Evolutionary conservation across 2,113 vertebrate species (phyloP).

Genomic region (Isichthys henryi): DNA sequence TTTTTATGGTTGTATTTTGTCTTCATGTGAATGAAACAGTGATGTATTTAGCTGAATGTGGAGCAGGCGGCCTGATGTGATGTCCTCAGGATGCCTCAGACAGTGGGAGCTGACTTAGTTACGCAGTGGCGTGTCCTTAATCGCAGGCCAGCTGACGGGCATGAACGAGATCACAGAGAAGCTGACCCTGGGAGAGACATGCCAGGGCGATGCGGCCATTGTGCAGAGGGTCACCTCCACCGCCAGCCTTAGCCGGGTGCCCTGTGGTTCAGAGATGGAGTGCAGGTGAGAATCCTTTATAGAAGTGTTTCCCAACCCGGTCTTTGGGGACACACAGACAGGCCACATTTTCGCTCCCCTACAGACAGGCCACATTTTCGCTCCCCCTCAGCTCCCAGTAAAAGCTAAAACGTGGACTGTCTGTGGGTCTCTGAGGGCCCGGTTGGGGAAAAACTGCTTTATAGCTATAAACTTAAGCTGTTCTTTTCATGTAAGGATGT

Average conservation of each 20-base stretch:
- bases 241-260: constrained; percentile 85
- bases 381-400: neutral
- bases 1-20: neutral
- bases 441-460: neutral
- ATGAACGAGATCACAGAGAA: constrained; percentile 97
- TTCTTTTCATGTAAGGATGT: neutral
- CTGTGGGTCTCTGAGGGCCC: neutral
- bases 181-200: constrained; percentile 64
- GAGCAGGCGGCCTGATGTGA: neutral
- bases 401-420: neutral
- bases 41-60: neutral
- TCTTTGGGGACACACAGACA: neutral
- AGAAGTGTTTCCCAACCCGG: neutral
- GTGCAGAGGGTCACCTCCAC: constrained; percentile 77
- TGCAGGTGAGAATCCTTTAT: constrained; percentile 75
- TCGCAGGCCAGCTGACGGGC: constrained; percentile 84
- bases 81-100: neutral
- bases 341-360: neutral
- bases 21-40: neutral
- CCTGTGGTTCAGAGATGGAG: constrained; percentile 81
- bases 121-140: neutral
- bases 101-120: neutral
- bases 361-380: neutral
- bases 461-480: neutral
- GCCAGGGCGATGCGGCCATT: constrained; percentile 72